Evolutionary conservation across 2,113 vertebrate species (phyloP).

Genomic region (Myanophis thanlyinensis): DNA sequence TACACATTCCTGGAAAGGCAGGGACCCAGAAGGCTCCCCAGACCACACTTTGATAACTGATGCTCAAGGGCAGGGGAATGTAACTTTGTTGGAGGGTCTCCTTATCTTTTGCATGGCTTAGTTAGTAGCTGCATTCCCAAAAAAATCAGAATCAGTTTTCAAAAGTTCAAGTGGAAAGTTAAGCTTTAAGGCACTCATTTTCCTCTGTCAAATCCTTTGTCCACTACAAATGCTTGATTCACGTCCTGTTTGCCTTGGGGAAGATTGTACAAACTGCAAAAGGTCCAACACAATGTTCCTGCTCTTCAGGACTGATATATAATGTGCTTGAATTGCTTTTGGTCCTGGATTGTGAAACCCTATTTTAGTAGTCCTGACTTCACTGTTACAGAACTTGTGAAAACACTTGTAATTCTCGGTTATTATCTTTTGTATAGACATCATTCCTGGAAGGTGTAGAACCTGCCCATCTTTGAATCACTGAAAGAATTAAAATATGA

Average conservation of each 20-base stretch:
- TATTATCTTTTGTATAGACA: background rate
- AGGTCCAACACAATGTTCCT: background rate
- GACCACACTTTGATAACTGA: background rate
- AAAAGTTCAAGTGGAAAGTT: background rate
- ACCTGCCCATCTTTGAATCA: background rate
- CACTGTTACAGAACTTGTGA: background rate
- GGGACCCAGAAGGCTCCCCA: background rate
- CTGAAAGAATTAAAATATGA: background rate
- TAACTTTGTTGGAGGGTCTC: background rate
- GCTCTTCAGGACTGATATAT: background rate
- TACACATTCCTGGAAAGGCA: background rate
- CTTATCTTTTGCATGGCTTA: background rate
- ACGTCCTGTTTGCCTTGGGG: background rate
- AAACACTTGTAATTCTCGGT: background rate
- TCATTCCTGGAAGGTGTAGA: background rate
- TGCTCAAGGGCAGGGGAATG: background rate
- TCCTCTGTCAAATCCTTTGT: background rate
- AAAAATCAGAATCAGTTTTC: background rate
- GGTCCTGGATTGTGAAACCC: background rate
- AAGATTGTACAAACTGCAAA: background rate
- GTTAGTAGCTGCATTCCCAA: background rate
- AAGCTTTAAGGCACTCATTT: background rate
- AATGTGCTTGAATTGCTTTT: background rate
- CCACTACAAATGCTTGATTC: background rate
- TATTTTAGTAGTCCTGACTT: background rate